phyloP scores from a whole-genome alignment of 2,888 invertebrate species.

The Nephrotoma appendiculata region DNA sequence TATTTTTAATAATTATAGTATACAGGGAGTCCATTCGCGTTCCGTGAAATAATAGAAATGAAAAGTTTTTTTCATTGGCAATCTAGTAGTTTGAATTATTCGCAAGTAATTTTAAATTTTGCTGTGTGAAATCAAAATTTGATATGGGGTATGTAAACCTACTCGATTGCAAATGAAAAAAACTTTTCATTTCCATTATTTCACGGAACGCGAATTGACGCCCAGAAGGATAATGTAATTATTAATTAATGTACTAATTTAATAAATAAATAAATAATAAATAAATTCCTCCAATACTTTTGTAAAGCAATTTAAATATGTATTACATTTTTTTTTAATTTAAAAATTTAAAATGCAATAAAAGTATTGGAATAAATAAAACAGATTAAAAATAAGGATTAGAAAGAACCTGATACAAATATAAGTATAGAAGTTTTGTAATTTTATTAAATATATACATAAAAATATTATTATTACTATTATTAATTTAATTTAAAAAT shows the following conservation, averaged over 20 bases:
- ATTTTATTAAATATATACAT: background rate
- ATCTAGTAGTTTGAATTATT: too few relatives aligned
- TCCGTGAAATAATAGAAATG: too few relatives aligned
- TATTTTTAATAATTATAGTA: too few relatives aligned
- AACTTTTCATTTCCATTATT: too few relatives aligned
- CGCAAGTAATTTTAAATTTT: too few relatives aligned
- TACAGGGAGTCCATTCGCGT: too few relatives aligned
- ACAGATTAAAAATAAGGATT: background rate
- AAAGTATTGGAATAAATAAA: background rate
- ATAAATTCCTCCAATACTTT: background rate
- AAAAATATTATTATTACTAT: background rate
- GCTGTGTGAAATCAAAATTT: too few relatives aligned
- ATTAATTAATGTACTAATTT: background rate
- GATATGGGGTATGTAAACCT: too few relatives aligned
- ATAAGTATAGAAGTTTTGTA: background rate
- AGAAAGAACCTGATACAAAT: background rate
- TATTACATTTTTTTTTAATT: background rate
- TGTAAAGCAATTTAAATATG: background rate
- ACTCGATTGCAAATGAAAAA: too few relatives aligned
- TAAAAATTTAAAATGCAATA: background rate
- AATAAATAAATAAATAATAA: too few relatives aligned
- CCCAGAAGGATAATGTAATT: background rate
- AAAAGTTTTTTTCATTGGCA: too few relatives aligned
- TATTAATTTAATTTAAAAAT: background rate
- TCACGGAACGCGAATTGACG: too few relatives aligned